These are phyloP conservation scores for Sebastes jordani DNA, from an alignment of 2,797 vertebrate species.

Conservation along the genomic window DNA sequence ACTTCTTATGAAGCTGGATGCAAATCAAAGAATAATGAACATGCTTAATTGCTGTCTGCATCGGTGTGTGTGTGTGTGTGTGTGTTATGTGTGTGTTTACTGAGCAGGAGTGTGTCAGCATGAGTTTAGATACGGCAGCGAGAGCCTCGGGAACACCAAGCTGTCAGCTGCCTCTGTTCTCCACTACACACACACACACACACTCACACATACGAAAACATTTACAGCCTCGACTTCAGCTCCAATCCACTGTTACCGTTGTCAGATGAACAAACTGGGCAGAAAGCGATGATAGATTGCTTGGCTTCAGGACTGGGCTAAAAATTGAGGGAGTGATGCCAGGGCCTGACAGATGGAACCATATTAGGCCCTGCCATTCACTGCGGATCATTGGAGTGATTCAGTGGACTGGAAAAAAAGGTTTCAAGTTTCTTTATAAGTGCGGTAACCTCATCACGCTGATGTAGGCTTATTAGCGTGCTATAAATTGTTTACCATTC, in stretches of 20 bases:
- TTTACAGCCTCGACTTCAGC: constrained; percentile 25
- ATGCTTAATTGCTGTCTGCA: constrained; percentile 2
- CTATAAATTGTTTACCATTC: neutral
- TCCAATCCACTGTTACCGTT: constrained; percentile 17
- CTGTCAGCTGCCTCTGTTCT: constrained; percentile 44
- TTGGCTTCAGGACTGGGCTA: constrained; percentile 24
- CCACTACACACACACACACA: neutral
- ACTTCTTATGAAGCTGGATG: neutral
- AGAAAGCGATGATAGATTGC: constrained; percentile 14
- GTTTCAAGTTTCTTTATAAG: neutral
- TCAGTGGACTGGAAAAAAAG: neutral
- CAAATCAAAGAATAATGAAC: constrained; percentile 5
- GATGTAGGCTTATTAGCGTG: neutral
- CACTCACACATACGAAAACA: constrained; percentile 17
- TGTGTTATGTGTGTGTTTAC: constrained; percentile 17
- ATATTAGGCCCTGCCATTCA: constrained; percentile 29
- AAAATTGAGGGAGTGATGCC: constrained; percentile 42
- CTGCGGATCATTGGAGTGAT: constrained; percentile 11
- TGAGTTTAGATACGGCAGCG: constrained; percentile 35
- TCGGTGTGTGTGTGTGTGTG: constrained; percentile 1
- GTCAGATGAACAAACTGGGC: constrained; percentile 28
- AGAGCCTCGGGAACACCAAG: constrained; percentile 46
- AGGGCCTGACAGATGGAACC: constrained; percentile 43
- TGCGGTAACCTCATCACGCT: neutral
- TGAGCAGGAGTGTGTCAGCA: constrained; percentile 36